Base-by-base conservation (phyloP, 2,888 invertebrate species). In the Ennomos erosarius region DNA sequence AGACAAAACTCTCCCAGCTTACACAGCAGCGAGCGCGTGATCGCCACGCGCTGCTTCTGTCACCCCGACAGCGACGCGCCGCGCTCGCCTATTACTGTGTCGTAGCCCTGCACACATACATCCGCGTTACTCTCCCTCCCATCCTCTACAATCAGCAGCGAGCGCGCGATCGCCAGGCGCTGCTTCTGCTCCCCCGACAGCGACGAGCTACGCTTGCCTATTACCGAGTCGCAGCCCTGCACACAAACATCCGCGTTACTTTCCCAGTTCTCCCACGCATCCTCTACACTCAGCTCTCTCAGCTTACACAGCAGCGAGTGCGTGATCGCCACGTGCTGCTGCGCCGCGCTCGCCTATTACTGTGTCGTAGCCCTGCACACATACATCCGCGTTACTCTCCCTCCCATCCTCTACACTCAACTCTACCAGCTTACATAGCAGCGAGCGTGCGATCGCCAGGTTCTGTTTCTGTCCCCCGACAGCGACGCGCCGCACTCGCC, bases 291-390 rank as follows among this genome's bases (percentile, higher is more conserved):
- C 26, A 26, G 6, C 26, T 4, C 3, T 4, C 26, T 3, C 16
- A 16, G 3, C 9, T 16, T 12, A 9, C 1, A 8, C 47, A 16
- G 13, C 37, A 16, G 8, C 16, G 26, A n/a, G 97, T 95, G 54
- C 97, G 97, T 97, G 61, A 98, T 97, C n/a, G n/a, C n/a, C n/a
- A n/a, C n/a, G n/a, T n/a, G 93, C 78, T 97, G 97, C 75, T 97
- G 97, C 81, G 26, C 26, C 6, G 26, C 3, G 26, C 26, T 26
- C 26, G 6, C 1, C 6, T 26, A 26, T 26, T n/a, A n/a, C n/a
- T n/a, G n/a, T n/a, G n/a, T n/a, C n/a, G n/a, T n/a, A 26, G 1
- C 4, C 1, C 4, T 26, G 1, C 4, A 26, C 4, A 26, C 26
- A 3, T 26, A 26, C n/a, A n/a, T n/a, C n/a, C n/a, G n/a, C n/a